A percentile compares a stretch with the other conserved stretches of the same genome.
phyloP scores from a whole-genome alignment of 2,888 invertebrate genomes.

The Nemoura dubitans region DNA sequence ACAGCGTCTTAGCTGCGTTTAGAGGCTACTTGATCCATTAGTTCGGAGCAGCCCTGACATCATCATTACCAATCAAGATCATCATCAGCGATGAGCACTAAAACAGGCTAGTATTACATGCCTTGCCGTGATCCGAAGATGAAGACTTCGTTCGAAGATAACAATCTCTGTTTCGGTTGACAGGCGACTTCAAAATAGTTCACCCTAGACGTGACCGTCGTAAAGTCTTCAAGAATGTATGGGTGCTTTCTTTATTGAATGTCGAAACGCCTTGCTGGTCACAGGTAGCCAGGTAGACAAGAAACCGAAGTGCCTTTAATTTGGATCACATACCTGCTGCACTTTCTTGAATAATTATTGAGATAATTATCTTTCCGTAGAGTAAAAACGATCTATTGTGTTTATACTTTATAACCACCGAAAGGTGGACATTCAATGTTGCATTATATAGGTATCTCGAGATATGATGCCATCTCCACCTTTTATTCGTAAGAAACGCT shows the following conservation, averaged over 20 bases:
- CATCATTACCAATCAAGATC: slow-evolving; percentile 12
- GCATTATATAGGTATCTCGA: neutral
- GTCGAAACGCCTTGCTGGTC: neutral
- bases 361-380: neutral
- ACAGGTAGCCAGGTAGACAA: neutral
- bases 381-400: neutral
- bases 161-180: neutral
- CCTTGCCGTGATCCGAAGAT: neutral
- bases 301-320: neutral
- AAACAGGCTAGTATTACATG: neutral
- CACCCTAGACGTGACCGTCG: neutral
- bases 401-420: neutral
- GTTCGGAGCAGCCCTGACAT: neutral
- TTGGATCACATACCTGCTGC: neutral
- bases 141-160: neutral
- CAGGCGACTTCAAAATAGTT: neutral
- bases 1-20: neutral
- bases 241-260: neutral
- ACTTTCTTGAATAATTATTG: neutral
- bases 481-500: neutral
- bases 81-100: neutral
- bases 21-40: neutral
- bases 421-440: no score
- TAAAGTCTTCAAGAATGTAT: neutral
- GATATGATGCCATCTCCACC: neutral